phyloP scores from a whole-genome alignment of 2,888 invertebrate species.

The Philopedon plagiatum region DNA sequence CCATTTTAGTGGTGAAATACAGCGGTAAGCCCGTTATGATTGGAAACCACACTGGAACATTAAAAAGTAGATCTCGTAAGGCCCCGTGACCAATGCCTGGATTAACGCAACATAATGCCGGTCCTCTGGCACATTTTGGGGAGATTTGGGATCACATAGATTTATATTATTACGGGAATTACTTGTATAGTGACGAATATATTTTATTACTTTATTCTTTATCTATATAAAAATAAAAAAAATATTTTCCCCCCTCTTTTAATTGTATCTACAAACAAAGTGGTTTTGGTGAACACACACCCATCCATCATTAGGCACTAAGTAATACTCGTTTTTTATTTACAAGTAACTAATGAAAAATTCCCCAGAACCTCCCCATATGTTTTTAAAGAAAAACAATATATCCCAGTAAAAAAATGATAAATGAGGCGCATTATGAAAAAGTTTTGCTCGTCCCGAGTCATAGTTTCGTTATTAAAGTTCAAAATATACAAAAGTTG shows the following conservation, averaged over 20 bases:
- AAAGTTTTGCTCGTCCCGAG: conserved; percentile 54
- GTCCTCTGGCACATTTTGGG: conserved; percentile 33
- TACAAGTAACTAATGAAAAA: not conserved
- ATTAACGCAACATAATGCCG: conserved; percentile 64
- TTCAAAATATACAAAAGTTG: conserved; percentile 56
- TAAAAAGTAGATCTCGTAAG: conserved; percentile 69
- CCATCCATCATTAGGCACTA: no score
- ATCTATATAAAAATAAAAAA: no score
- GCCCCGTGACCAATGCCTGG: conserved; percentile 67
- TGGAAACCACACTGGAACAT: conserved; percentile 67
- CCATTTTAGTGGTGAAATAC: conserved; percentile 41
- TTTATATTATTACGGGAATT: conserved; percentile 38
- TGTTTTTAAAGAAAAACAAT: conserved; percentile 25
- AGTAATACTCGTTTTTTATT: no score
- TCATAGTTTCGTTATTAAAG: conserved; percentile 55
- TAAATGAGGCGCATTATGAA: conserved; percentile 46
- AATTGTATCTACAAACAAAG: no score
- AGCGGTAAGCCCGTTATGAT: conserved; percentile 62
- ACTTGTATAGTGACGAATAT: not conserved
- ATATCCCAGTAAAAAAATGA: conserved; percentile 41
- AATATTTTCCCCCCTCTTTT: no score
- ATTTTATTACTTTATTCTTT: no score
- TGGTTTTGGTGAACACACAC: no score
- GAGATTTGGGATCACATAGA: conserved; percentile 37
- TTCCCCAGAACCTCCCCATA: not conserved